These are phyloP conservation scores for Carterocephalus palaemon DNA, from an alignment of 2,888 invertebrate genomes.

Conservation along the genomic window DNA sequence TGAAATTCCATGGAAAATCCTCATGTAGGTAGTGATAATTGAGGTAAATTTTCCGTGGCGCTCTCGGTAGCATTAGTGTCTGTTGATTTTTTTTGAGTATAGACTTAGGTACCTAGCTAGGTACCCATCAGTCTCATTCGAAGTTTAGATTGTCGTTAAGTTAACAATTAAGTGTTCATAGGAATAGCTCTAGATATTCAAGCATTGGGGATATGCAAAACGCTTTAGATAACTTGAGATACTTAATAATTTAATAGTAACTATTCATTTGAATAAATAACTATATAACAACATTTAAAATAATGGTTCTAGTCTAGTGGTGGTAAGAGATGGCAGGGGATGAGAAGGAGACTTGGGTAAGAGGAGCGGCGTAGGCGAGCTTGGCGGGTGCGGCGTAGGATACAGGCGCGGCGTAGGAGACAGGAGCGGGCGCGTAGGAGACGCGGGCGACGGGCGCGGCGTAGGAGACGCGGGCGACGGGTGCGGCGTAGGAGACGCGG, in stretches of 20 bases:
- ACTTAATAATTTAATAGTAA: conserved; percentile 27
- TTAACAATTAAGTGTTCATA: too few species aligned
- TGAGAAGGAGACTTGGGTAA: conserved; percentile 1
- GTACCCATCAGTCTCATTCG: too few species aligned
- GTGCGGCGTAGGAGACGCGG: conserved; percentile 39
- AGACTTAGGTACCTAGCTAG: too few species aligned
- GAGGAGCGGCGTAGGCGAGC: not conserved
- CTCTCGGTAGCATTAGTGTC: too few species aligned
- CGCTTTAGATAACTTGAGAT: conserved; percentile 6
- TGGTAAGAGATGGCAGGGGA: not conserved
- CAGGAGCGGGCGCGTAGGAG: conserved; percentile 56
- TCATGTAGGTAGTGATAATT: too few species aligned
- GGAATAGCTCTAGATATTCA: too few species aligned
- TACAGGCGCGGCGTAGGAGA: conserved; percentile 45
- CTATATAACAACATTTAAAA: conserved; percentile 24
- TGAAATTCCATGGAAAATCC: too few species aligned
- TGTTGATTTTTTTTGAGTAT: too few species aligned
- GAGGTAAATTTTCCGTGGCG: too few species aligned
- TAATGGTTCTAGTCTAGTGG: not conserved
- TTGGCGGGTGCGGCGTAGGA: not conserved
- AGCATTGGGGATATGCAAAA: not conserved
- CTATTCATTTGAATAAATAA: conserved; percentile 24
- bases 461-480: conserved; percentile 40
- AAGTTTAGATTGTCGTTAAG: too few species aligned
- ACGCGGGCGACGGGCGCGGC: conserved; percentile 46